Evolutionary conservation across 2,888 invertebrate species (phyloP).

Genomic region (Meandrusa payeni): DNA sequence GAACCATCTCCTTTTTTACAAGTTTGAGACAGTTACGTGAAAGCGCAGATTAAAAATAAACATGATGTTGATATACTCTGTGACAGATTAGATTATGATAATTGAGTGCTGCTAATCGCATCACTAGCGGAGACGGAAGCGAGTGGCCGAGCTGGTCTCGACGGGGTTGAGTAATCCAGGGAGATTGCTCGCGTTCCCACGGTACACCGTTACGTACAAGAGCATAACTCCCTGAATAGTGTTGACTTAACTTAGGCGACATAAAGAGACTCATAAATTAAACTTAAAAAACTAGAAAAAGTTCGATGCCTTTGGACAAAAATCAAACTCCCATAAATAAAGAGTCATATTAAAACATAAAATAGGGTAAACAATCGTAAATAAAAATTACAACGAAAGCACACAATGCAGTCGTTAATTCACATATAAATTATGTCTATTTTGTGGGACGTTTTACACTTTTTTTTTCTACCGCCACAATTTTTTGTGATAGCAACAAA

Average conservation of each 20-base stretch:
- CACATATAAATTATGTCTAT: conserved; percentile 73
- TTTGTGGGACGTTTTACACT: conserved; percentile 72
- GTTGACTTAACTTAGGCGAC: no score
- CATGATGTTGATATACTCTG: conserved; percentile 3
- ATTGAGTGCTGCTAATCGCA: conserved; percentile 11
- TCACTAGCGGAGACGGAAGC: conserved; percentile 5
- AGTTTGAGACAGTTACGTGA: not conserved
- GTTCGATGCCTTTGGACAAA: conserved; percentile 50
- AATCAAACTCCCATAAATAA: conserved; percentile 66
- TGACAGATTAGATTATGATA: conserved; percentile 13
- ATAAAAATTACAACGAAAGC: conserved; percentile 75
- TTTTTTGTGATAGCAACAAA: conserved; percentile 56
- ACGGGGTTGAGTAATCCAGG: conserved; percentile 6
- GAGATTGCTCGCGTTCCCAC: conserved; percentile 11
- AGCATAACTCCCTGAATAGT: no score
- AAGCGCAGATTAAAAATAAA: not conserved
- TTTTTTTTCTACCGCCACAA: conserved; percentile 53
- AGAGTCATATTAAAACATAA: conserved; percentile 76
- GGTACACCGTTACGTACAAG: conserved; percentile 3
- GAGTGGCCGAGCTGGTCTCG: not conserved
- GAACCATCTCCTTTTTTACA: no score
- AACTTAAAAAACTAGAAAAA: conserved; percentile 48
- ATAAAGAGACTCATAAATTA: conserved; percentile 62
- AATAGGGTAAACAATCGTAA: conserved; percentile 79
- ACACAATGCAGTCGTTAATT: conserved; percentile 73